Percentiles rank a stretch among this genome's conserved stretches.
These are phyloP conservation scores for Chymomyza costata DNA, from an alignment of 1,140 invertebrate genomes.

Conservation along the genomic window DNA sequence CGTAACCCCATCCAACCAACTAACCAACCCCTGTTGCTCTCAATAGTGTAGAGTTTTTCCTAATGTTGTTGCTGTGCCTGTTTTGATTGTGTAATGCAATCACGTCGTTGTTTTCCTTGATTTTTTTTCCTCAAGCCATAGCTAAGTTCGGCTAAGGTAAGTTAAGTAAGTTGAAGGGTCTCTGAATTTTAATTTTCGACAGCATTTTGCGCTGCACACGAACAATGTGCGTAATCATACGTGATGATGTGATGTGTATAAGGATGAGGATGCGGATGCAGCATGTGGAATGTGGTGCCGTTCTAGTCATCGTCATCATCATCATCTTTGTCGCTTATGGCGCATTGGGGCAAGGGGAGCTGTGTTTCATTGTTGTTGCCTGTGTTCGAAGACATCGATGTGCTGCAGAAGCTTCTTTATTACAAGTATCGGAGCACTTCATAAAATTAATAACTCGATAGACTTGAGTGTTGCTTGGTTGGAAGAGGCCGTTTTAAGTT, in stretches of 20 bases:
- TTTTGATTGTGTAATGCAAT: conserved; percentile 74
- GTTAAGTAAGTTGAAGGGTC: conserved; percentile 70
- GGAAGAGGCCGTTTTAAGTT: conserved; percentile 21
- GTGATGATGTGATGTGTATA: conserved; percentile 61
- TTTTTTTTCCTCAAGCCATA: conserved; percentile 20
- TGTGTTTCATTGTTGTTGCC: conserved; percentile 42
- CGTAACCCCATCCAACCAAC: no score
- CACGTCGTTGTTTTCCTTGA: conserved; percentile 70
- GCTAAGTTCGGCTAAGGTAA: conserved; percentile 50
- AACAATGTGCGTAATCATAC: conserved; percentile 75
- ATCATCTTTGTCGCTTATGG: conserved; percentile 24
- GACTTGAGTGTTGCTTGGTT: conserved; percentile 49
- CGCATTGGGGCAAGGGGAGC: conserved; percentile 26
- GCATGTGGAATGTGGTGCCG: conserved; percentile 16
- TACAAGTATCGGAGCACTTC: conserved; percentile 49
- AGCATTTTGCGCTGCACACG: conserved; percentile 67
- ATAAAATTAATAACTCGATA: conserved; percentile 75
- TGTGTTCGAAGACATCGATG: conserved; percentile 66
- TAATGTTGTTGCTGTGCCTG: conserved; percentile 42
- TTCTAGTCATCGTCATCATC: conserved; percentile 24
- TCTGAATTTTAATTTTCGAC: conserved; percentile 74
- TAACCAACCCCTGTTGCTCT: no score
- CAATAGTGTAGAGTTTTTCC: no score
- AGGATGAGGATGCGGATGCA: neutral
- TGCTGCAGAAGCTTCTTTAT: conserved; percentile 29